phyloP scores from a whole-genome alignment of 1,140 invertebrate species.

The Lutraria rhynchaena region DNA sequence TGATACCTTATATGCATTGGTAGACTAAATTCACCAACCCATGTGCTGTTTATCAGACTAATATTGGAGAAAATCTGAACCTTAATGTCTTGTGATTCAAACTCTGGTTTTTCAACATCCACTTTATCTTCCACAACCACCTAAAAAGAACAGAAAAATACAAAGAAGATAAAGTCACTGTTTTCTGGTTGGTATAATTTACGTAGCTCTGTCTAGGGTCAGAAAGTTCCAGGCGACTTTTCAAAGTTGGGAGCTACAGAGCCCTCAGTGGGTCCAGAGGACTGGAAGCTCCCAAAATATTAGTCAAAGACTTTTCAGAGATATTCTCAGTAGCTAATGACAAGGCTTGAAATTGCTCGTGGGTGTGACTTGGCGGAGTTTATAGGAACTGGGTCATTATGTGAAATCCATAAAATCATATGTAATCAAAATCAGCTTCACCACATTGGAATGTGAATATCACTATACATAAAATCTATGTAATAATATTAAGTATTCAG shows the following conservation, averaged over 20 bases:
- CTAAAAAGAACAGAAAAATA: constrained; percentile 17
- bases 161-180: too few species aligned
- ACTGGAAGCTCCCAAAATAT: too few species aligned
- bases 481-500: not conserved
- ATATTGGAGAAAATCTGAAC: constrained; percentile 25
- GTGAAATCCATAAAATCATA: not conserved
- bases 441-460: too few species aligned
- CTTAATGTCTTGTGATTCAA: constrained; percentile 7
- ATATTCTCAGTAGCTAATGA: too few species aligned
- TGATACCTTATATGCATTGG: constrained; percentile 50
- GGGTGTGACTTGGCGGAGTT: too few species aligned
- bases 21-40: not conserved
- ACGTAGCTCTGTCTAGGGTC: not conserved
- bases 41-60: not conserved
- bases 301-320: too few species aligned
- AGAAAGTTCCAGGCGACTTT: too few species aligned
- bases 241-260: not conserved
- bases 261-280: too few species aligned
- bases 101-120: constrained; percentile 38
- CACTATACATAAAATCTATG: not conserved
- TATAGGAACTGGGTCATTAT: not conserved
- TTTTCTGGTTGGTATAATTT: too few species aligned
- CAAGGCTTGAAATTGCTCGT: too few species aligned
- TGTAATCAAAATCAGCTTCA: not conserved
- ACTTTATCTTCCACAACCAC: constrained; percentile 4